These are phyloP conservation scores for Bombus sylvicola DNA, from an alignment of 1,140 invertebrate species.

Conservation along the genomic window DNA sequence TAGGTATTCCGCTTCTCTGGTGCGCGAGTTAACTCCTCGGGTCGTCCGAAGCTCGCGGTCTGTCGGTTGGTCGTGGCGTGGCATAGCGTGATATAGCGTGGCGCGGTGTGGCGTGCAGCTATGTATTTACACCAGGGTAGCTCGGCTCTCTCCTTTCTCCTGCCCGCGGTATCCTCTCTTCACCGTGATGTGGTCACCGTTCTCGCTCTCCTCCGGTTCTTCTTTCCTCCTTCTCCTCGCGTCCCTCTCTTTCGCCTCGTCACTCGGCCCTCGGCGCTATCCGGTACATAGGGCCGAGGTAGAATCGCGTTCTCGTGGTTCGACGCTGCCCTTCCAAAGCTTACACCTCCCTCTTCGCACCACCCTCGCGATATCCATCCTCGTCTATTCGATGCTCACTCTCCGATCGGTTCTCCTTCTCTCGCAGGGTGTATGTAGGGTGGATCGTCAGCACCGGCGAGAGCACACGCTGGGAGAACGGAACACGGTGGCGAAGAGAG, in stretches of 20 bases:
- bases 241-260: conserved; percentile 5
- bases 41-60: conserved; percentile 41
- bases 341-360: conserved; percentile 36
- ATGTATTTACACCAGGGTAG: conserved; percentile 66
- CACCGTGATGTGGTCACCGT: conserved; percentile 7
- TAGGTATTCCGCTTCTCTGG: conserved; percentile 27
- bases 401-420: conserved; percentile 24
- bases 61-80: conserved; percentile 8
- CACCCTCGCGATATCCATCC: conserved; percentile 8
- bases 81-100: conserved; percentile 20
- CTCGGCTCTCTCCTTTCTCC: conserved; percentile 44
- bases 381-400: conserved; percentile 8
- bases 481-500: conserved; percentile 37
- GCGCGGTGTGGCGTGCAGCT: conserved; percentile 40
- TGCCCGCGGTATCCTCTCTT: not conserved
- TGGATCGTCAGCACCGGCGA: conserved; percentile 33
- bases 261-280: conserved; percentile 20
- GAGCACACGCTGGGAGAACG: conserved; percentile 52
- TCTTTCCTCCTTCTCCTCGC: conserved; percentile 1
- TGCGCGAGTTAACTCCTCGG: conserved; percentile 56
- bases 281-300: conserved; percentile 60
- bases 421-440: conserved; percentile 50
- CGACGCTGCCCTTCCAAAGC: conserved; percentile 28
- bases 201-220: not conserved
- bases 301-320: conserved; percentile 34